phyloP scores from a whole-genome alignment of 2,113 vertebrate genomes.

The Pygoscelis adeliae region DNA sequence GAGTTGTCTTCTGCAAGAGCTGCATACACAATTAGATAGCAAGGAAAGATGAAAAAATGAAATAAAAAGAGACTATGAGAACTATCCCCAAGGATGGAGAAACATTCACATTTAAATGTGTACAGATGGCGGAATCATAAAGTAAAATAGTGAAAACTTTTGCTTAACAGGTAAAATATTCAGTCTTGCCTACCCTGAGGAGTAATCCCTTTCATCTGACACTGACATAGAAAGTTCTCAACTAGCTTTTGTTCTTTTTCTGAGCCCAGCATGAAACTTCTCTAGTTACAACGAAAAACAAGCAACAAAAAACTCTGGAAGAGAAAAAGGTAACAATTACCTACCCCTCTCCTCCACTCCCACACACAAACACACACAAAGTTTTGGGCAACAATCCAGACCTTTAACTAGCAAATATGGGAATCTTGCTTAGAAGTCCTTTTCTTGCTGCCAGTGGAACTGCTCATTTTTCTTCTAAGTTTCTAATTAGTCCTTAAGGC shows the following conservation, averaged over 20 bases:
- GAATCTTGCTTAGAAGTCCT: background rate
- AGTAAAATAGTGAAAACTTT: background rate
- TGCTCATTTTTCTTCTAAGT: slow-evolving; percentile 12
- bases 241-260: background rate
- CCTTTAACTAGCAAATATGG: slow-evolving; percentile 9
- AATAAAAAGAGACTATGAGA: background rate
- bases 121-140: background rate
- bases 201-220: background rate
- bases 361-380: background rate
- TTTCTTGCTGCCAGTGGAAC: background rate
- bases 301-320: background rate
- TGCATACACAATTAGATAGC: background rate
- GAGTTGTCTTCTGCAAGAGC: background rate
- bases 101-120: background rate
- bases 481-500: background rate
- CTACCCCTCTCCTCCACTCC: background rate
- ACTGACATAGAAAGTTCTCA: background rate
- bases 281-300: background rate
- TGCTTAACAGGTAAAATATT: background rate
- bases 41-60: background rate
- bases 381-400: slow-evolving; percentile 14
- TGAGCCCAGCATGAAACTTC: background rate
- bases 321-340: background rate
- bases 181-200: background rate
- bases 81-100: background rate